Evolutionary conservation across 2,797 vertebrate species (phyloP), one percentile per base, ranked within the genome.

Genomic region (Coccyzus lansbergi): DNA sequence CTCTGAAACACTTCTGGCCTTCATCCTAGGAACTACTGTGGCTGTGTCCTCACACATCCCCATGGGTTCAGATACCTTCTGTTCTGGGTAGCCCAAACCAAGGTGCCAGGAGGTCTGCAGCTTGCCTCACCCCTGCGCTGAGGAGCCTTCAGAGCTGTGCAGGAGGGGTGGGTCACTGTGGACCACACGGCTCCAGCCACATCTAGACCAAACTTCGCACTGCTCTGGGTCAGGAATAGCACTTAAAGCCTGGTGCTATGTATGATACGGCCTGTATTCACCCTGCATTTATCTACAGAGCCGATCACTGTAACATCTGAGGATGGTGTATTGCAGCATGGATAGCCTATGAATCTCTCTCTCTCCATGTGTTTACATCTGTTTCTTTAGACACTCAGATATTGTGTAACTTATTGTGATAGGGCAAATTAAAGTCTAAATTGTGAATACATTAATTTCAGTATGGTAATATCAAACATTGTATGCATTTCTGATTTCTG

Each of bases 401-500:
- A 49, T 77, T 71, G 77, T 12, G 46, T 74, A 80, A 90, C 89
- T 52, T 86, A 92, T 84, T 33, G 60, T 0, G 25, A 74, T 33
- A 53, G 91, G 52, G 33, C 63, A 89, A 71, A 74, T 87, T 77
- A 63, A 92, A 90, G 46, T 81, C 82, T 89, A 68, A 70, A 92
- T 81, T 76, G 90, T 56, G 86, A 96, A 96, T 88, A 12, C 26
- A 9, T 83, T 80, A 59, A 88, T 92, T 96, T 92, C 86, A 55
- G 20, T 60, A 76, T 83, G 85, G 94, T 89, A 93, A 95, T 94
- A 93, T 95, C 92, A 96, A 95, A 89, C 88, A 79, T 40, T 78
- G 93, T 72, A 71, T 38, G 60, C 93, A 72, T 89, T 97, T 91
- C 89, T 95, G 83, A 86, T 94, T 93, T 94, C 94, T 94, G 64